These are phyloP conservation scores for Toxonevra muliebris DNA, from an alignment of 2,888 invertebrate genomes.

Conservation along the genomic window DNA sequence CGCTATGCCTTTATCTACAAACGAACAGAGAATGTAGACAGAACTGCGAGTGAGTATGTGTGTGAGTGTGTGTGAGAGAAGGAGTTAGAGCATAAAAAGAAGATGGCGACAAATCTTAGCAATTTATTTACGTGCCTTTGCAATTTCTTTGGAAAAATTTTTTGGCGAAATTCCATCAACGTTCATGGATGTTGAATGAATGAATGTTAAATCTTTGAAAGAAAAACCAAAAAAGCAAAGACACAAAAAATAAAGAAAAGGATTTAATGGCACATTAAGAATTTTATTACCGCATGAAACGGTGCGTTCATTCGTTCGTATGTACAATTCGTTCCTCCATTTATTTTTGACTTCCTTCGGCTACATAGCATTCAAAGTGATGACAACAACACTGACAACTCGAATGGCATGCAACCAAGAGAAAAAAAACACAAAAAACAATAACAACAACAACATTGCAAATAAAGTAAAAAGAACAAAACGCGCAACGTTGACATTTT, in stretches of 20 bases:
- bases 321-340: too few species aligned
- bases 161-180: conserved; percentile 38
- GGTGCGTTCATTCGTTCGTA: background rate
- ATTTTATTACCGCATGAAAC: conserved; percentile 58
- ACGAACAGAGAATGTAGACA: too few species aligned
- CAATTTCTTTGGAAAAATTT: conserved; percentile 39
- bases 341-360: background rate
- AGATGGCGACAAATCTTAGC: conserved; percentile 30
- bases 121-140: conserved; percentile 34
- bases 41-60: too few species aligned
- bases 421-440: background rate
- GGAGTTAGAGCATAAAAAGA: conserved; percentile 7
- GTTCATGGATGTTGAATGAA: conserved; percentile 10
- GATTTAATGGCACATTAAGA: conserved; percentile 64
- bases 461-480: conserved; percentile 10
- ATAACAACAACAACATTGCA: conserved; percentile 10
- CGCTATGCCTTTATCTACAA: background rate
- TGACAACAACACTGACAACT: background rate
- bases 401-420: conserved; percentile 13
- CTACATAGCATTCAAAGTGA: background rate
- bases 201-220: background rate
- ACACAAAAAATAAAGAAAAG: conserved; percentile 43
- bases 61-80: too few species aligned
- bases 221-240: conserved; percentile 1
- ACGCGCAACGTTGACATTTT: conserved; percentile 33